Base-by-base conservation (phyloP, 2,797 vertebrate genomes). In the Centropyge bicolor region DNA sequence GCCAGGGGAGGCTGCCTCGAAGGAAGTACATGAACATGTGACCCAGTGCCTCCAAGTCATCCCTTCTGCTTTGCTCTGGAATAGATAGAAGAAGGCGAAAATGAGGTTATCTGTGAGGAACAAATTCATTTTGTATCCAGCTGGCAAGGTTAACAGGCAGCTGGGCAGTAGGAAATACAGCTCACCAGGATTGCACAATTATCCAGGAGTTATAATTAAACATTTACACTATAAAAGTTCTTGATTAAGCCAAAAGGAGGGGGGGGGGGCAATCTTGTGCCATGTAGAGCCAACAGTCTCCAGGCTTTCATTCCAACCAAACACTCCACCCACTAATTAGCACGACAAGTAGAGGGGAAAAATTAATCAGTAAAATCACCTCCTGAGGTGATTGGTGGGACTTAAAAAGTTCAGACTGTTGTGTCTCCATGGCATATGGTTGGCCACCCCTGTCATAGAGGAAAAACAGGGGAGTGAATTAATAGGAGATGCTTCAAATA, bases 21-120 rank as follows among this genome's bases (percentile, higher is more conserved):
- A 99, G 96, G 89, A 99, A 99, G 91, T 99, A 99, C 98, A 99
- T 98, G 88, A 99, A 99, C 98, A 99, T 99, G 94, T 99, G 98
- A 82, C 98, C 98, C 91, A 99, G 92, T 0, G 98, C 98, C 93
- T 99, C 98, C 94, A 99, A 94, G 88, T 99, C 98, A 0, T 99
- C 98, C 87, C 98, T 96, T 92, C 98, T 96, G 95, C 98, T 99
- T 97, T 99, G 98, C 91, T 99, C 98, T 99, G 94, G 20, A 77
- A 93, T 9, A 64, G 35, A 83, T 19, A 80, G 7, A 65, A 76
- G 1, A 60, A 55, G 7, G 76, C 11, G 7, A 57, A 57, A 48
- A 81, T 48, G 17, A 59, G 8, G 5, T 73, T 48, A 83, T 56
- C 51, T 24, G 61, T 45, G 16, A 70, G 24, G 66, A 68, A 66